phyloP scores from a whole-genome alignment of 2,888 invertebrate genomes.

The Noctua janthe region DNA sequence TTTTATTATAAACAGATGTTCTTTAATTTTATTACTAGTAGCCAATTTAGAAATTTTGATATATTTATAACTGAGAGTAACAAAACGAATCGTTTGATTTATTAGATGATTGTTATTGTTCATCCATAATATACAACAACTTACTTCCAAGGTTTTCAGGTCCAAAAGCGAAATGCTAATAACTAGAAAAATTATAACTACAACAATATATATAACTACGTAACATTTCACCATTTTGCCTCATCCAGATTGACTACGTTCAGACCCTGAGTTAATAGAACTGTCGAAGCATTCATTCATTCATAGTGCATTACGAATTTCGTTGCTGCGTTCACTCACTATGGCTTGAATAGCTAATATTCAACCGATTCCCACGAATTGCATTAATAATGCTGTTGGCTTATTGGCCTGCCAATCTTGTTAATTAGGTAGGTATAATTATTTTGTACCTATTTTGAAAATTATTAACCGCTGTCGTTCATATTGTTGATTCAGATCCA shows the following conservation, averaged over 20 bases:
- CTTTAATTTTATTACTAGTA: not conserved
- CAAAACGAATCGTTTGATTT: not conserved
- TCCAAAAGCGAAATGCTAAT: not conserved
- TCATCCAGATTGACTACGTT: not conserved
- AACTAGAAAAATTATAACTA: not conserved
- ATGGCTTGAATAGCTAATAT: constrained; percentile 22
- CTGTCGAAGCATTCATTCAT: not conserved
- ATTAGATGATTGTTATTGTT: not conserved
- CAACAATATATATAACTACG: not conserved
- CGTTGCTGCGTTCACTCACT: not conserved
- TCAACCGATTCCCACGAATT: constrained; percentile 8
- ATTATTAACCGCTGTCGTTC: not conserved
- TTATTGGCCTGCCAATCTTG: constrained; percentile 5
- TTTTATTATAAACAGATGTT: not conserved
- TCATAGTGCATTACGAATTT: constrained; percentile 14
- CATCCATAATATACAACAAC: not conserved
- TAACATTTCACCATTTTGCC: constrained; percentile 1
- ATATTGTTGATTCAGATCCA: not conserved
- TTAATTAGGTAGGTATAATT: not conserved
- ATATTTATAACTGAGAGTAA: not conserved
- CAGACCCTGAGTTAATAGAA: not conserved
- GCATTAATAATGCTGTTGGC: constrained; percentile 12
- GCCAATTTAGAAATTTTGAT: not conserved
- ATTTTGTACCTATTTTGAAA: not conserved
- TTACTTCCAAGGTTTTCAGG: not conserved